Evolutionary conservation across 64 coral and sea anemone genomes (phyloP), one percentile per base, ranked within the genome.

Genomic region (Actinia equina): DNA sequence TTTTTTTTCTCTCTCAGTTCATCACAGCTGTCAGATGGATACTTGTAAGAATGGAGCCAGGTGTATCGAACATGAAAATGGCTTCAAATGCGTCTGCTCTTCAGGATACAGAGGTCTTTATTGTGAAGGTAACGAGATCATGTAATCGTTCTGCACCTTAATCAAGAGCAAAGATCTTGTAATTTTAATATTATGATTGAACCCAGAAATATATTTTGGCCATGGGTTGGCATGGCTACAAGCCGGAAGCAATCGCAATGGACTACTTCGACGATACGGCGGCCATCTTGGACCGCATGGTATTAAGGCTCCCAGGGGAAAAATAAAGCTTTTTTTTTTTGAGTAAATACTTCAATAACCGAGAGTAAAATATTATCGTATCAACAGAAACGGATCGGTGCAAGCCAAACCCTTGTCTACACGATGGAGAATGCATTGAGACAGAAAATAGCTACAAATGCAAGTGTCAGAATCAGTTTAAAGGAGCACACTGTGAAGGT

Each of bases 91-190:
- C 25, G 79, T 92, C 17, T 99, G 96, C 79, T 80, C 86, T 19
- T 77, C 93, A 4, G 96, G 96, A n/a, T 99, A 95, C 86, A 93
- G 90, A 85, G 96, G 96, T 5, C 85, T 88, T 17, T 94, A 93
- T 71, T 99, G 96, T 88, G 96, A 99, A 45, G 89, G 96, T 99
- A 95, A 88, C 85, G 22, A 63, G 46, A 49, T 37, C 30, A 37
- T 37, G 30, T 37, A 37, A 37, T 37, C 30, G 30, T 37, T 37
- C 30, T 37, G 30, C 30, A 37, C 30, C 46, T 49, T 8, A 49
- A 8, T 49, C 46, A 49, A 49, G 4, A 49, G 4, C 7, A 49
- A 49, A 49, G 46, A 4, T 49, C 46, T 49, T 0, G 46, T 6
- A 49, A 49, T 49, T 4, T 49, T 49, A 49, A 6, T 49, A 37